Conservation (phyloP, 2,888 invertebrate species). For the Minunthozetes semirufus region DNA sequence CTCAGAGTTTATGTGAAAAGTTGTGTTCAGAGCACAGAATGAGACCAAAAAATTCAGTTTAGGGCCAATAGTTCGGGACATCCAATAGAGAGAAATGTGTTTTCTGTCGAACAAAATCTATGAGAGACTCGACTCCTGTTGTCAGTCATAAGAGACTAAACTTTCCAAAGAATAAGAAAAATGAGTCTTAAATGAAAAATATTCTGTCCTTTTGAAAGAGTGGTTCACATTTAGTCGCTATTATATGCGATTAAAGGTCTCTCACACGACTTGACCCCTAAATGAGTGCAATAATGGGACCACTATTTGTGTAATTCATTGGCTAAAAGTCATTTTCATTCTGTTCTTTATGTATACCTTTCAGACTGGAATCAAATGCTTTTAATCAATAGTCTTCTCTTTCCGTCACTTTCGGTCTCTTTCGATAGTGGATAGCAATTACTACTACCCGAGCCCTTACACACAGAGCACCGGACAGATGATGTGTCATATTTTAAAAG, state of each 20-base stretch:
- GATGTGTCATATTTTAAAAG: background rate
- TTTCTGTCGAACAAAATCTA: background rate
- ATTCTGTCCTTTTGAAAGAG: background rate
- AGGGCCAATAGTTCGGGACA: background rate
- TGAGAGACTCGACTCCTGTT: background rate
- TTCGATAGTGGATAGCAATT: background rate
- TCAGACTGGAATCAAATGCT: background rate
- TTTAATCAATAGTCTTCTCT: background rate
- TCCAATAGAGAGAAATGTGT: background rate
- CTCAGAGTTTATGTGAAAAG: background rate
- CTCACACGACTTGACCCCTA: slow-evolving; percentile 16
- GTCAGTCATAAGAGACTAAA: background rate
- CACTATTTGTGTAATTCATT: background rate
- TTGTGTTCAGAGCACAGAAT: background rate
- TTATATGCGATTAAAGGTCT: background rate
- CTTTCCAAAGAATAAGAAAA: background rate
- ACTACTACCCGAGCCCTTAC: background rate
- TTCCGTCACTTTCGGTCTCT: background rate
- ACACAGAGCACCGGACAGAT: background rate
- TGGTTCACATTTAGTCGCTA: background rate
- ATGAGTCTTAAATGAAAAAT: background rate
- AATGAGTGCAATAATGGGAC: background rate
- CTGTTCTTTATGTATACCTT: background rate
- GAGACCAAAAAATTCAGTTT: slow-evolving; percentile 8
- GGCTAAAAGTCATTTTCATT: background rate